These are phyloP conservation scores for Drosophila cognata DNA, from an alignment of 2,888 invertebrate genomes.

Conservation along the genomic window DNA sequence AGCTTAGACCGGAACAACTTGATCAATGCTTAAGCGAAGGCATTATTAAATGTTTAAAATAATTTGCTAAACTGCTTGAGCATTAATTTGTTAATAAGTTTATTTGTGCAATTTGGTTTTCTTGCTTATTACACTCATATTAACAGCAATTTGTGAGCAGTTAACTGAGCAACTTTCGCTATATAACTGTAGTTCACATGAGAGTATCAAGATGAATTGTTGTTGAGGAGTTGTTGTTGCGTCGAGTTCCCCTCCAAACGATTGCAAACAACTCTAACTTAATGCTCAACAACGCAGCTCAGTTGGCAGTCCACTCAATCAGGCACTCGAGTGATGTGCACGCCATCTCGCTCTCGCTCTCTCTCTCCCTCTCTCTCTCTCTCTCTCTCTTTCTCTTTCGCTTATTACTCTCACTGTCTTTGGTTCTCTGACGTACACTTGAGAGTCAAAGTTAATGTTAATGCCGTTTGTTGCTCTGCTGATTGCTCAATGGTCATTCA, in stretches of 20 bases:
- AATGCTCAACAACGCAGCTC: slow-evolving; percentile 46
- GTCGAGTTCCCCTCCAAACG: slow-evolving; percentile 16
- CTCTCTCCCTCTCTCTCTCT: neutral
- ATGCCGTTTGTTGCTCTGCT: slow-evolving; percentile 55
- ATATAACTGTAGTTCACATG: slow-evolving; percentile 14
- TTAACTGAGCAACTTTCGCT: slow-evolving; percentile 10
- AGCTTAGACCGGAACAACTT: neutral
- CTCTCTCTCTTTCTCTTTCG: neutral
- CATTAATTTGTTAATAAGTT: neutral
- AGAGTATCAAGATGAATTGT: slow-evolving; percentile 17
- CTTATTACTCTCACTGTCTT: slow-evolving; percentile 1
- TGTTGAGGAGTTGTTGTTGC: neutral
- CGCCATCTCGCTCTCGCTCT: slow-evolving; percentile 1
- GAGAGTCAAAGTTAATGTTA: slow-evolving; percentile 53
- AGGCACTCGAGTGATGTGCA: slow-evolving; percentile 45
- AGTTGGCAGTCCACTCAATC: slow-evolving; percentile 69
- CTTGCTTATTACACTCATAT: neutral
- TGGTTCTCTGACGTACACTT: slow-evolving; percentile 39
- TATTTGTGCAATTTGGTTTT: neutral
- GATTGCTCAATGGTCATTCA: slow-evolving; percentile 71
- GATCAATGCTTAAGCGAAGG: neutral
- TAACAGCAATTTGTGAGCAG: slow-evolving; percentile 11
- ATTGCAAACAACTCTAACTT: slow-evolving; percentile 13
- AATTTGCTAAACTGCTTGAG: neutral
- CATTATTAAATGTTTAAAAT: neutral